Percentiles rank a stretch among this genome's conserved stretches.
Evolutionary conservation across 2,113 vertebrate species (phyloP).

Genomic region (Cephalopholis sonnerati): DNA sequence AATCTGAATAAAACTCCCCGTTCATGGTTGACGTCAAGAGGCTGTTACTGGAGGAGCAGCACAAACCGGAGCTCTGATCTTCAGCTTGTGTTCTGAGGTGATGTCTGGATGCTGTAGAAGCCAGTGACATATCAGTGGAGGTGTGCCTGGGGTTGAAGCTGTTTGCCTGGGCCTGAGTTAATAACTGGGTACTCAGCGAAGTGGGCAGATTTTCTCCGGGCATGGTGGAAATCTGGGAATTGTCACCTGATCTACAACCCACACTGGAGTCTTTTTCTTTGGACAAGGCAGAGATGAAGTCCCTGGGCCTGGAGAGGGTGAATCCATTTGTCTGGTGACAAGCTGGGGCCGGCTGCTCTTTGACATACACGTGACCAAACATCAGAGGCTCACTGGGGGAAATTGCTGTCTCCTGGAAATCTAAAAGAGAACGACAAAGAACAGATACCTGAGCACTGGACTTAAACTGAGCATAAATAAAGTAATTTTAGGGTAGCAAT

Average conservation of each 20-base stretch:
- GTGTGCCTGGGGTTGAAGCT: neutral
- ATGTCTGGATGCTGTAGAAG: neutral
- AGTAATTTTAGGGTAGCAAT: too few relatives aligned
- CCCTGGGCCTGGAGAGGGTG: conserved; percentile 76
- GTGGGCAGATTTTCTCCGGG: neutral
- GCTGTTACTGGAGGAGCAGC: neutral
- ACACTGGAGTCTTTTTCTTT: conserved; percentile 18
- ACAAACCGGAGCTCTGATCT: neutral
- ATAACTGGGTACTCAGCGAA: neutral
- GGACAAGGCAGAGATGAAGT: conserved; percentile 64
- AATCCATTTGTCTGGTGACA: conserved; percentile 81
- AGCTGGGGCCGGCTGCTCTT: conserved; percentile 75
- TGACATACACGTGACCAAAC: conserved; percentile 83
- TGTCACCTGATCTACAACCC: neutral
- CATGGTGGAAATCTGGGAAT: neutral
- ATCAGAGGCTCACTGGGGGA: conserved; percentile 64
- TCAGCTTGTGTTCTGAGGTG: neutral
- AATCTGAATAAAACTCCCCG: neutral
- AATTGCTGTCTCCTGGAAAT: conserved; percentile 23
- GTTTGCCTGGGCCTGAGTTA: neutral
- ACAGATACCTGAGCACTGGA: neutral
- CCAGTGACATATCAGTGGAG: neutral
- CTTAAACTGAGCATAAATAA: neutral
- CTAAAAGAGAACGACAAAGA: conserved; percentile 53
- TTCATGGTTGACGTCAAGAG: neutral